A percentile compares a stretch with the other conserved stretches of the same genome.
Evolutionary conservation across 2,113 vertebrate genomes (phyloP).

Genomic region (Ivindomyrus marchei): DNA sequence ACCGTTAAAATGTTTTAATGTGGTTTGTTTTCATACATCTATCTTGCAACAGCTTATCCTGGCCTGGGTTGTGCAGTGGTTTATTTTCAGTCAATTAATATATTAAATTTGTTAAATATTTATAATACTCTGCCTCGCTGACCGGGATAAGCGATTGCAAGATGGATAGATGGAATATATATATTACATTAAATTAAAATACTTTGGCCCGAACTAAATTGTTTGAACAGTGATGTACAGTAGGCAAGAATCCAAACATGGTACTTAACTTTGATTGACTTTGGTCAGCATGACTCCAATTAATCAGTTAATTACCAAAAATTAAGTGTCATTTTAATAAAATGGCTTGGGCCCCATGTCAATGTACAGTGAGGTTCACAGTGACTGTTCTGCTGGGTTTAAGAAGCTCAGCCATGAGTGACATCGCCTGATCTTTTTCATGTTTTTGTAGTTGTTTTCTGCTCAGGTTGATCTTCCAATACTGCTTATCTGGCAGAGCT

Average conservation of each 20-base stretch:
- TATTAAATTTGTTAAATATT: background rate
- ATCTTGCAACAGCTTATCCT: background rate
- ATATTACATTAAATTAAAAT: background rate
- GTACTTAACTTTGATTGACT: background rate
- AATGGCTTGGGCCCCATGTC: background rate
- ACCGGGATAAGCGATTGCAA: background rate
- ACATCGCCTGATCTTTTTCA: background rate
- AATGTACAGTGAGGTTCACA: background rate
- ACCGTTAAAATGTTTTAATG: background rate
- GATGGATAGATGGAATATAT: background rate
- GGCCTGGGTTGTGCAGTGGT: background rate
- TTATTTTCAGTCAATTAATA: background rate
- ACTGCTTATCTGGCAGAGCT: background rate
- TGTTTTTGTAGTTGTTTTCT: background rate
- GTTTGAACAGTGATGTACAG: conserved; percentile 1
- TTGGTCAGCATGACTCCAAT: background rate
- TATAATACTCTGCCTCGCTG: background rate
- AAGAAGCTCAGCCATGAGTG: background rate
- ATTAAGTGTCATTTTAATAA: background rate
- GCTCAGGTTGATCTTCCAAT: background rate
- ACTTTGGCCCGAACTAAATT: background rate
- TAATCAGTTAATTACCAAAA: conserved; percentile 3
- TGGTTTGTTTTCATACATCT: background rate
- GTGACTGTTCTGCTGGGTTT: background rate
- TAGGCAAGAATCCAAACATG: background rate